Conservation (phyloP, 2,797 vertebrate species). For the Clarias pachynema region DNA sequence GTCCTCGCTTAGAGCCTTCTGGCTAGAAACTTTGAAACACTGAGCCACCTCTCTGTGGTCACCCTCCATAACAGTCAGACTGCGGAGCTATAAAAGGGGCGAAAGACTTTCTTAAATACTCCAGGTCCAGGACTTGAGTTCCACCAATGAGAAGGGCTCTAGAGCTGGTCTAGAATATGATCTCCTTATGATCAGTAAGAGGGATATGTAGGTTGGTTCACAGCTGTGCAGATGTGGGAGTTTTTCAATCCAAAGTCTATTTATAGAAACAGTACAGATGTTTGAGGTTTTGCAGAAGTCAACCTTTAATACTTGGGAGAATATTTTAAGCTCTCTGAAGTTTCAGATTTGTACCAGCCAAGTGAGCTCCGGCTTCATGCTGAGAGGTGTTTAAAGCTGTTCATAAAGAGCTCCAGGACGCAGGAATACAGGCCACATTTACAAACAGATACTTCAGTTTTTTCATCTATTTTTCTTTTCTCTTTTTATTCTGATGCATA, state of each 20-base stretch:
- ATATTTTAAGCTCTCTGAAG: background rate
- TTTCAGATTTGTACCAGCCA: background rate
- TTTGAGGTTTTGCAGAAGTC: background rate
- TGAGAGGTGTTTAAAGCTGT: background rate
- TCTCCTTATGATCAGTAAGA: too few relatives aligned
- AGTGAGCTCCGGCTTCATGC: background rate
- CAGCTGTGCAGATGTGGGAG: slow-evolving; percentile 32
- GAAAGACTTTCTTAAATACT: background rate
- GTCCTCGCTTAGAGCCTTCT: background rate
- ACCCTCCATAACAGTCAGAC: background rate
- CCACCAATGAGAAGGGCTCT: background rate
- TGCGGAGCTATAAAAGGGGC: background rate
- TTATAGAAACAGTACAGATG: slow-evolving; percentile 36
- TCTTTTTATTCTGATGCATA: background rate
- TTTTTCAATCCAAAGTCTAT: slow-evolving; percentile 59
- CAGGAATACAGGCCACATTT: background rate
- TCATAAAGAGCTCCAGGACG: background rate
- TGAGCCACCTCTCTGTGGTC: background rate
- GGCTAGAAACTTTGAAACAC: background rate
- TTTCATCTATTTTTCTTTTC: too few relatives aligned
- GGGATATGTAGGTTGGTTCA: background rate
- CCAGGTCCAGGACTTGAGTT: background rate
- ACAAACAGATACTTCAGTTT: background rate
- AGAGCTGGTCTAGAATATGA: background rate
- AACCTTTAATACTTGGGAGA: background rate